phyloP scores from a whole-genome alignment of 1,140 invertebrate genomes.

The Leptinotarsa texana region DNA sequence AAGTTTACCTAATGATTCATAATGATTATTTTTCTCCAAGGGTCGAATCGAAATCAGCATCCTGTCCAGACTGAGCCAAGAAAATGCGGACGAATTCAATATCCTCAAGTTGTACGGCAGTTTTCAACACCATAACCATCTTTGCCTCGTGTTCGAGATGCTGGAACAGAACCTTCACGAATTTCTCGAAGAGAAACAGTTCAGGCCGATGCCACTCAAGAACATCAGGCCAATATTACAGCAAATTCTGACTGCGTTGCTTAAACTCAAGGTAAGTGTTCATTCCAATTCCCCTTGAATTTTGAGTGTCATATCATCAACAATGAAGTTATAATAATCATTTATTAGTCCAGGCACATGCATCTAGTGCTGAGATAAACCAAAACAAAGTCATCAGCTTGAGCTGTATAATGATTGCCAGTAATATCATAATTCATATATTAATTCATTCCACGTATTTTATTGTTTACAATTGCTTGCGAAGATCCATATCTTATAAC shows the following conservation, averaged over 20 bases:
- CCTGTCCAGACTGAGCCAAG: constrained; percentile 93
- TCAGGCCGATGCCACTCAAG: constrained; percentile 95
- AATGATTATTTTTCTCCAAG: constrained; percentile 29
- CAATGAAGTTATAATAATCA: no score
- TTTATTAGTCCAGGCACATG: no score
- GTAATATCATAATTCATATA: no score
- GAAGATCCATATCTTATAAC: no score
- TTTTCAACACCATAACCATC: constrained; percentile 99
- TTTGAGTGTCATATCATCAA: no score
- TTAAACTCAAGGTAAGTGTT: constrained; percentile 86
- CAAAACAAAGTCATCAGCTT: no score
- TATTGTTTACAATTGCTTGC: no score
- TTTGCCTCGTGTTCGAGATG: constrained; percentile 99
- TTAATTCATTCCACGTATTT: no score
- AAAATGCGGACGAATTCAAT: constrained; percentile 99
- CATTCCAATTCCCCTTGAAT: no score
- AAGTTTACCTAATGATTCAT: no score
- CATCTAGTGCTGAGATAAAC: no score
- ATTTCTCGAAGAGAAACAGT: constrained; percentile 99
- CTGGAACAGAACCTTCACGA: constrained; percentile 99
- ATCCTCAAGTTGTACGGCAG: constrained; percentile 99
- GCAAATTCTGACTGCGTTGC: constrained; percentile 96
- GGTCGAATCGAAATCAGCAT: constrained; percentile 99
- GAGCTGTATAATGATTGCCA: no score
- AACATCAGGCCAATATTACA: constrained; percentile 98